Percentiles rank a stretch among this genome's conserved stretches.
Conservation (phyloP, 2,113 vertebrate genomes). For the Amphilophus citrinellus region DNA sequence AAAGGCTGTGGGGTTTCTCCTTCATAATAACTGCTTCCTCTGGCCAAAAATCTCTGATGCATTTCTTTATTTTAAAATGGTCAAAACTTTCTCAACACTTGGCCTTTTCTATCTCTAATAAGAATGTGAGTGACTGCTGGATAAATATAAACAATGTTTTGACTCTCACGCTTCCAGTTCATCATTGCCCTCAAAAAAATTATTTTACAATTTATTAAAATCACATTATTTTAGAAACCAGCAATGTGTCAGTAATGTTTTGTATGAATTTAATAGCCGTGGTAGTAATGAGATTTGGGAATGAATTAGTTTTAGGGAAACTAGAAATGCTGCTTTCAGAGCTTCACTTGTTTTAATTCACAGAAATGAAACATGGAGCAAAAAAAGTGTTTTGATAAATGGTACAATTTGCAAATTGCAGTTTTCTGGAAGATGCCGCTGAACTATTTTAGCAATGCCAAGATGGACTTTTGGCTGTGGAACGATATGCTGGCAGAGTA, state of each 20-base stretch:
- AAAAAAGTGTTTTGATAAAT: conserved; percentile 8
- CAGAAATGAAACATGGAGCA: background rate
- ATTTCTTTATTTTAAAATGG: background rate
- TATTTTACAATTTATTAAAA: background rate
- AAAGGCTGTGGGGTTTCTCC: conserved; percentile 1
- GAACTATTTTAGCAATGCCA: conserved; percentile 12
- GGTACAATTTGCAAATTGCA: background rate
- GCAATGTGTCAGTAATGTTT: conserved; percentile 9
- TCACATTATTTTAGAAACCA: conserved; percentile 36
- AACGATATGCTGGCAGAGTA: conserved; percentile 19
- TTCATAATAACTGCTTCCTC: background rate
- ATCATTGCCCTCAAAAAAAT: background rate
- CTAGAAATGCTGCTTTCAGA: conserved; percentile 6
- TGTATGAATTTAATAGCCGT: conserved; percentile 19
- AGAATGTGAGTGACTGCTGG: background rate
- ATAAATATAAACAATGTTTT: conserved; percentile 17
- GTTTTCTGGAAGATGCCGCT: conserved; percentile 10
- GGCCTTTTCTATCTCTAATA: background rate
- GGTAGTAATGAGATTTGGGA: conserved; percentile 36
- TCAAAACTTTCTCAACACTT: background rate
- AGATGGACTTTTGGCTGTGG: conserved; percentile 30
- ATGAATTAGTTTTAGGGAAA: conserved; percentile 36
- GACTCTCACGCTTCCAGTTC: background rate
- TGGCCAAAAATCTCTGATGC: background rate
- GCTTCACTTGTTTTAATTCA: background rate